Evolutionary conservation across 2,113 vertebrate species (phyloP).

Genomic region (Cricetomys ansorgei): DNA sequence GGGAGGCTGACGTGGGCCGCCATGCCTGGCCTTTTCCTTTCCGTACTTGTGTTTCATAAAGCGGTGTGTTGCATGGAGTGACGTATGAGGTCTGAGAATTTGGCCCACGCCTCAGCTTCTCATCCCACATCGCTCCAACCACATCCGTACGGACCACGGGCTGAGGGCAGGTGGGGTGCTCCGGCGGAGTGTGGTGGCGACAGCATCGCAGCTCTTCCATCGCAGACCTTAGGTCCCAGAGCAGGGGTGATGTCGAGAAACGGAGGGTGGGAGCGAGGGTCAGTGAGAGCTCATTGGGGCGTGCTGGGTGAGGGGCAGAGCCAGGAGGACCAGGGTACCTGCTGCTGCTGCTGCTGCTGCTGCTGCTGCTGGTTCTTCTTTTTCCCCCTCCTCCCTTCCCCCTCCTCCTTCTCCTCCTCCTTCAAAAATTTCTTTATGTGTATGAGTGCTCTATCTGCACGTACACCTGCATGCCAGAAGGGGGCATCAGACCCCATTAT

Average conservation of each 20-base stretch:
- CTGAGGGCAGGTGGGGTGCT: neutral
- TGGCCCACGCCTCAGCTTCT: neutral
- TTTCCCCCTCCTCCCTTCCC: neutral
- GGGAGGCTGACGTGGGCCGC: too few relatives aligned
- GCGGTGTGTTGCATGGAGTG: neutral
- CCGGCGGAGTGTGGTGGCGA: neutral
- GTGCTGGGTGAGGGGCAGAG: neutral
- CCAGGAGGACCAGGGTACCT: neutral
- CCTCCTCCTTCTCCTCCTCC: too few relatives aligned
- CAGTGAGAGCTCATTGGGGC: neutral
- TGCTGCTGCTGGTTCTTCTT: too few relatives aligned
- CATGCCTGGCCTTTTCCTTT: neutral
- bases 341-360: too few relatives aligned
- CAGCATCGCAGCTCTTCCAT: neutral
- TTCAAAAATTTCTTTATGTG: too few relatives aligned
- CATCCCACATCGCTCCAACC: neutral
- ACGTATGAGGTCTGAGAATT: neutral
- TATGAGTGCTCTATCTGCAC: too few relatives aligned
- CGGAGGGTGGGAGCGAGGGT: neutral
- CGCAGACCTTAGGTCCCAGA: neutral
- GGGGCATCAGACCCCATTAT: too few relatives aligned
- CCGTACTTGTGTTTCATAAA: neutral
- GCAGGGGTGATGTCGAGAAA: neutral
- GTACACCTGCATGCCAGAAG: too few relatives aligned
- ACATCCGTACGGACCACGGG: neutral